These are phyloP conservation scores for Meghimatium bilineatum DNA, from an alignment of 2,888 invertebrate genomes.

Conservation along the genomic window DNA sequence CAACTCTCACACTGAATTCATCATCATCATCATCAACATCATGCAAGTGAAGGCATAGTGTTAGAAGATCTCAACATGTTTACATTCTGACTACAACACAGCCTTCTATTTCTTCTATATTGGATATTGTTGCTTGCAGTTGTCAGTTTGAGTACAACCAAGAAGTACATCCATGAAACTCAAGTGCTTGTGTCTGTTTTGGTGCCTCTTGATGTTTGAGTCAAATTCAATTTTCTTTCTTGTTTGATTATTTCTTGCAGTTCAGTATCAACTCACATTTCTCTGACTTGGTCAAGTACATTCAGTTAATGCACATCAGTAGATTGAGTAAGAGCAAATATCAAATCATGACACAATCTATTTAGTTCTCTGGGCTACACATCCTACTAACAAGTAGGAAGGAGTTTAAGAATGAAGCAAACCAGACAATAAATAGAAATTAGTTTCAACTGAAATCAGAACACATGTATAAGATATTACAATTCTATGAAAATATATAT, in stretches of 20 bases:
- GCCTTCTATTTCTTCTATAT: neutral
- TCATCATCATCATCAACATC: neutral
- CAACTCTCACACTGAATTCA: constrained; percentile 5
- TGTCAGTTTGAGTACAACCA: neutral
- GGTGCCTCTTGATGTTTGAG: neutral
- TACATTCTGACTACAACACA: neutral
- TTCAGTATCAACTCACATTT: too few relatives aligned
- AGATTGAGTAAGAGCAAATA: too few relatives aligned
- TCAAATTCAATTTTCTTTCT: neutral
- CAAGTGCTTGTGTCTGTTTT: neutral
- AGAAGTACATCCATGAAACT: neutral
- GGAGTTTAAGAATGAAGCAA: too few relatives aligned
- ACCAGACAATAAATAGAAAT: too few relatives aligned
- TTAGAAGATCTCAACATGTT: neutral
- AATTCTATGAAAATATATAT: too few relatives aligned
- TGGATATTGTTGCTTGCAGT: neutral
- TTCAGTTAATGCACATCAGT: too few relatives aligned
- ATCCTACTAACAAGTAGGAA: too few relatives aligned
- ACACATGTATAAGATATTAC: too few relatives aligned
- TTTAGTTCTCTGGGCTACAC: too few relatives aligned
- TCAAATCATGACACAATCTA: too few relatives aligned
- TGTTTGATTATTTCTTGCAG: neutral
- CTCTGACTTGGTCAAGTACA: too few relatives aligned
- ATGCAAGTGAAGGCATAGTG: neutral
- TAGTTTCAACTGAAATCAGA: too few relatives aligned